phyloP scores from a whole-genome alignment of 2,797 vertebrate species.

The Manis crassicaudata region DNA sequence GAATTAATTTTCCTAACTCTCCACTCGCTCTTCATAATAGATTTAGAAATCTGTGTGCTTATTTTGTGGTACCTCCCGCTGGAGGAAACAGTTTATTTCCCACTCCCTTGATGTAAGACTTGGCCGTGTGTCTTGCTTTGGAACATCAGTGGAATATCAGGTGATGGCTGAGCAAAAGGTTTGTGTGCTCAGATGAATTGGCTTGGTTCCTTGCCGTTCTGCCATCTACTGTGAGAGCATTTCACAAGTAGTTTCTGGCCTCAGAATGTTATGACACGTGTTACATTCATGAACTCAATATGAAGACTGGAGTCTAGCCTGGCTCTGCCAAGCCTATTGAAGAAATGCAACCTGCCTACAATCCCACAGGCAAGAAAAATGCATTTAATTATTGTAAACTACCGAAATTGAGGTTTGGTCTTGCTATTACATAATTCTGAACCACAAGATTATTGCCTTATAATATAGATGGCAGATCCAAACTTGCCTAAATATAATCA shows the following conservation, averaged over 20 bases:
- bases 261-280: not conserved
- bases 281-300: not conserved
- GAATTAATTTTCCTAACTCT: slow-evolving; percentile 4
- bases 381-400: not conserved
- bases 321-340: not conserved
- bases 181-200: slow-evolving; percentile 1
- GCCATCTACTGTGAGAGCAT: not conserved
- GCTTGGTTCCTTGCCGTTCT: not conserved
- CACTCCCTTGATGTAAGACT: not conserved
- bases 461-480: not conserved
- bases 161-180: not conserved
- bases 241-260: not conserved
- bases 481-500: slow-evolving; percentile 29
- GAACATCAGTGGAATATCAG: not conserved
- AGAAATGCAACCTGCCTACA: slow-evolving; percentile 20
- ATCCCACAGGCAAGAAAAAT: not conserved
- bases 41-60: not conserved
- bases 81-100: slow-evolving; percentile 33
- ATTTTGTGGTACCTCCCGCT: not conserved
- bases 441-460: slow-evolving; percentile 14
- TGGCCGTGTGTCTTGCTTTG: not conserved
- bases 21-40: not conserved
- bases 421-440: slow-evolving; percentile 8
- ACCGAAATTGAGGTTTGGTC: not conserved
- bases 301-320: not conserved